phyloP scores from a whole-genome alignment of 2,113 vertebrate genomes.

The Prunella fulvescens region DNA sequence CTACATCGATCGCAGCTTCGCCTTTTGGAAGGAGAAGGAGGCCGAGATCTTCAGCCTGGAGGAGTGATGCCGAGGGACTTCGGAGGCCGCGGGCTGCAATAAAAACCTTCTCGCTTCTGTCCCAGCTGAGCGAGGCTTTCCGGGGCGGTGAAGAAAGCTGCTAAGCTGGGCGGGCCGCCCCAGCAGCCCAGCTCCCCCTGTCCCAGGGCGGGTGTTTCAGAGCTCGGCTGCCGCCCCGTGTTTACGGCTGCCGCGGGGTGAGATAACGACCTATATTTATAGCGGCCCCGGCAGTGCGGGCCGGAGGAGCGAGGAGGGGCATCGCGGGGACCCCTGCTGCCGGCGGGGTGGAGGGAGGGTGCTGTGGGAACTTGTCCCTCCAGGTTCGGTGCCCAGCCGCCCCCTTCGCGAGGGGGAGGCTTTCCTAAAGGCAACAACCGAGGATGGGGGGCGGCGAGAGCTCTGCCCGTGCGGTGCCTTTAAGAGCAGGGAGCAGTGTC shows the following conservation, averaged over 20 bases:
- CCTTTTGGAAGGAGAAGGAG: slow-evolving; percentile 98
- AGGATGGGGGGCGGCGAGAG: not conserved
- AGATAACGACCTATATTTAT: not conserved
- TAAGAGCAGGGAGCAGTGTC: not conserved
- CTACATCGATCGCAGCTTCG: slow-evolving; percentile 93
- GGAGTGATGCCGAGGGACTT: slow-evolving; percentile 50
- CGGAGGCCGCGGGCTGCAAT: not conserved
- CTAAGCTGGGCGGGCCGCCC: not conserved
- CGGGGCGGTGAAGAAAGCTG: not conserved
- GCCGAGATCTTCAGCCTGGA: slow-evolving; percentile 90
- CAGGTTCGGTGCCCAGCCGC: too few relatives aligned
- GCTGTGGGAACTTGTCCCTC: too few relatives aligned
- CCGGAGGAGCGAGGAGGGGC: not conserved
- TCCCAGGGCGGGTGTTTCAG: not conserved
- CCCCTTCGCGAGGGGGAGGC: too few relatives aligned
- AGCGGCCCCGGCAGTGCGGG: not conserved
- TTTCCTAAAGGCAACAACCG: not conserved
- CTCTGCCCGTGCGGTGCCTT: not conserved
- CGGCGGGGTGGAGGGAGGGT: not conserved
- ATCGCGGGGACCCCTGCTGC: not conserved
- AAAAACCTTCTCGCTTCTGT: not conserved
- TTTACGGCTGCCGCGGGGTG: not conserved
- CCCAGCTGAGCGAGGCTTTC: not conserved
- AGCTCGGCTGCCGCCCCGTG: not conserved
- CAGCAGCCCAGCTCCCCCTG: too few relatives aligned